Conservation (phyloP, 2,113 vertebrate genomes). For the Tringa solitaria region DNA sequence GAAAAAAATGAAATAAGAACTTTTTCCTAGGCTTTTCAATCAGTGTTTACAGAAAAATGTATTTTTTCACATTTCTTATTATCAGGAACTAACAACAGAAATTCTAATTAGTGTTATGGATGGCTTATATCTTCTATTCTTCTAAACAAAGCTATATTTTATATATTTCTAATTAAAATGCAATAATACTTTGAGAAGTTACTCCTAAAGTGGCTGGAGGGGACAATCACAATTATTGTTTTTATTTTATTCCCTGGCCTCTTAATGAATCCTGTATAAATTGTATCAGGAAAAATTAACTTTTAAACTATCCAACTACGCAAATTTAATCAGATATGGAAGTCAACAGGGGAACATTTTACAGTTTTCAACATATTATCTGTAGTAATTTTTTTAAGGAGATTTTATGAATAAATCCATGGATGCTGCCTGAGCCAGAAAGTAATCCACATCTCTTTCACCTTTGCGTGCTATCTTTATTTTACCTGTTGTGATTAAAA, state of each 20-base stretch:
- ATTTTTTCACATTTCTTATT: not conserved
- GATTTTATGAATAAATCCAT: not conserved
- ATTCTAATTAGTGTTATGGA: not conserved
- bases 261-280: not conserved
- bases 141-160: not conserved
- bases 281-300: not conserved
- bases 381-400: not conserved
- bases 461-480: not conserved
- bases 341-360: not conserved
- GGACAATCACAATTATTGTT: not conserved
- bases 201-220: not conserved
- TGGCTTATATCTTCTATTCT: not conserved
- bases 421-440: not conserved
- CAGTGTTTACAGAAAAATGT: not conserved
- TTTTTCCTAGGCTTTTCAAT: not conserved
- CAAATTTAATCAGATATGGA: not conserved
- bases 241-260: not conserved
- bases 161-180: not conserved
- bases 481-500: not conserved
- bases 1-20: not conserved
- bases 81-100: not conserved
- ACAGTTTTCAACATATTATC: not conserved
- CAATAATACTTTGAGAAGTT: slow-evolving; percentile 6
- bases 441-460: not conserved
- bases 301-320: not conserved